phyloP scores from a whole-genome alignment of 64 coral and sea anemone genomes.

The Catalaphyllia jardinei region DNA sequence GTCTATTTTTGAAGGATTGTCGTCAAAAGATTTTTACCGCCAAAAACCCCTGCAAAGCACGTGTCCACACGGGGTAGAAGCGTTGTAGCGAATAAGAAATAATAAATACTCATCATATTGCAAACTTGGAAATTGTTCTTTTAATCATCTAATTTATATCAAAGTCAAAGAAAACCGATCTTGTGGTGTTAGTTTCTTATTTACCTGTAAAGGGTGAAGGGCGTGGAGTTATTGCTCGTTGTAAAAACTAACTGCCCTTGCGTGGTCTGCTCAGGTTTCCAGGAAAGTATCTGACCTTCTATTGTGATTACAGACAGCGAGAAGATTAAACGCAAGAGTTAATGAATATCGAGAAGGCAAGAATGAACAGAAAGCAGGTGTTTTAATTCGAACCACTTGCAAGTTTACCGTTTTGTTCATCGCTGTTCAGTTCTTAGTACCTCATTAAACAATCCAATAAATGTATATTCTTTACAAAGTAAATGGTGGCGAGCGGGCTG shows the following conservation, averaged over 20 bases:
- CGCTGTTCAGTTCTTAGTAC: too few species aligned
- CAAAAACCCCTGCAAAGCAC: not conserved
- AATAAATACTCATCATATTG: slow-evolving; percentile 1
- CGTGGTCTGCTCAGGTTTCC: not conserved
- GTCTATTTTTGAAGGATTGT: not conserved
- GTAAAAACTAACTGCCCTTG: not conserved
- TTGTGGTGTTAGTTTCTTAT: not conserved
- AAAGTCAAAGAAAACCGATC: slow-evolving; percentile 33
- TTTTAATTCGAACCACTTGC: not conserved
- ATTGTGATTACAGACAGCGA: not conserved
- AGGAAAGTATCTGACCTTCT: too few species aligned
- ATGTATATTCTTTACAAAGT: not conserved
- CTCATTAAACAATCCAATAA: not conserved
- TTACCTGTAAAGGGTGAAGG: not conserved
- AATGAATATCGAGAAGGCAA: not conserved
- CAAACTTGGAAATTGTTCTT: not conserved
- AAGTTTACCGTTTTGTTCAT: not conserved
- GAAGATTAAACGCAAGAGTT: slow-evolving; percentile 3
- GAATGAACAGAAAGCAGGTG: not conserved
- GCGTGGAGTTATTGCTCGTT: not conserved
- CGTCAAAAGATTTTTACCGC: not conserved
- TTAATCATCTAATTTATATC: slow-evolving; percentile 6
- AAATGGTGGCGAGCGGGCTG: not conserved
- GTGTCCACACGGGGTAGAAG: not conserved
- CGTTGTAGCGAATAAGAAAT: slow-evolving; percentile 3